Conservation (phyloP, 2,113 vertebrate genomes). For the Sclerurus mexicanus region DNA sequence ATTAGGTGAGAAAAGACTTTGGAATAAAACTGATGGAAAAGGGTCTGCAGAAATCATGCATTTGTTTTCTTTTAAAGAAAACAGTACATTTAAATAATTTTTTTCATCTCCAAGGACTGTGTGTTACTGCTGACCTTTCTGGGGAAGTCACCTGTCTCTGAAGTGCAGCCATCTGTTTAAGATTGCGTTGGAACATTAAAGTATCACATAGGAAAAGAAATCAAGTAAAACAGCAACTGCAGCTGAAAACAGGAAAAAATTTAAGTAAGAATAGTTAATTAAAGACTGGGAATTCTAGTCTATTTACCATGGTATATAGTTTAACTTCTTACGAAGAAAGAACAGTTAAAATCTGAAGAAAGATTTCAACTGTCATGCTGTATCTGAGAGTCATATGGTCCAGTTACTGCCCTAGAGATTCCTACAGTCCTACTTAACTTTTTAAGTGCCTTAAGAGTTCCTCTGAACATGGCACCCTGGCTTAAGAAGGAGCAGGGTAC, state of each 20-base stretch:
- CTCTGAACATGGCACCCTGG: background rate
- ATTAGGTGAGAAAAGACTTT: background rate
- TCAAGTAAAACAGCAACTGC: background rate
- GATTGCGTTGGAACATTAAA: background rate
- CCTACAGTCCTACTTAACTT: background rate
- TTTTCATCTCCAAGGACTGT: background rate
- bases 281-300: background rate
- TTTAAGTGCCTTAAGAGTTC: background rate
- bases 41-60: background rate
- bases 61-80: background rate
- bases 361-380: background rate
- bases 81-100: background rate
- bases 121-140: background rate
- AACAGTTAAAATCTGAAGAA: background rate
- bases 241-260: background rate
- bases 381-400: background rate
- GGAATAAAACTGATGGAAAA: background rate
- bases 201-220: background rate
- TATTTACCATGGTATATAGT: background rate
- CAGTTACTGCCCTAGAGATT: background rate
- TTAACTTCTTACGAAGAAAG: background rate
- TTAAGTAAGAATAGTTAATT: background rate
- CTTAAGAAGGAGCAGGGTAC: background rate
- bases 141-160: background rate
- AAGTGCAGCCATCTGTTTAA: background rate